Evolutionary conservation across 2,113 vertebrate species (phyloP).

Genomic region (Empidonax alnorum): DNA sequence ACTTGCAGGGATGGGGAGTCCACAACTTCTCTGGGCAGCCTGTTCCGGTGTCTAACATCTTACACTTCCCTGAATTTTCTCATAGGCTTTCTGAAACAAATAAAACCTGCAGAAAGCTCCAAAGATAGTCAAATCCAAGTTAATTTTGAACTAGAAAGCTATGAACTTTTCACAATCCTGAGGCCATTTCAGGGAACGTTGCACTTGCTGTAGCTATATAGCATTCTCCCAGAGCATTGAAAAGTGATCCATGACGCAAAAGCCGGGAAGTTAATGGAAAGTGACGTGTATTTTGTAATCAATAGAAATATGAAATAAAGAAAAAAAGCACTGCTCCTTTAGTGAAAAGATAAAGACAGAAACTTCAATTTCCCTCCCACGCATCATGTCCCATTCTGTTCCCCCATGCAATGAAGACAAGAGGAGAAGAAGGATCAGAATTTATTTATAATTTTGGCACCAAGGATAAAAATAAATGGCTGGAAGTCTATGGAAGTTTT

Average conservation of each 20-base stretch:
- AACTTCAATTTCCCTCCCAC: background rate
- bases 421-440: background rate
- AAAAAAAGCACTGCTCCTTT: background rate
- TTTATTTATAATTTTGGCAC: background rate
- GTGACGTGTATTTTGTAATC: background rate
- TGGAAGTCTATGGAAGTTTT: background rate
- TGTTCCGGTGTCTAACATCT: background rate
- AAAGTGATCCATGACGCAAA: background rate
- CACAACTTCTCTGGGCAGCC: background rate
- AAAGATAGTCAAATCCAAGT: background rate
- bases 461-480: background rate
- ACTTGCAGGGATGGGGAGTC: background rate
- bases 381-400: fast-evolving
- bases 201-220: background rate
- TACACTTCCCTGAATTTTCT: background rate
- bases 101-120: background rate
- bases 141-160: background rate
- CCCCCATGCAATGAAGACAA: background rate
- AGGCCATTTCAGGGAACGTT: background rate
- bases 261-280: background rate
- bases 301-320: background rate
- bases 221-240: background rate
- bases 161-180: background rate
- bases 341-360: background rate
- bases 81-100: background rate